These are phyloP conservation scores for Colistium nudipinnis DNA, from an alignment of 2,113 vertebrate species.

Conservation along the genomic window DNA sequence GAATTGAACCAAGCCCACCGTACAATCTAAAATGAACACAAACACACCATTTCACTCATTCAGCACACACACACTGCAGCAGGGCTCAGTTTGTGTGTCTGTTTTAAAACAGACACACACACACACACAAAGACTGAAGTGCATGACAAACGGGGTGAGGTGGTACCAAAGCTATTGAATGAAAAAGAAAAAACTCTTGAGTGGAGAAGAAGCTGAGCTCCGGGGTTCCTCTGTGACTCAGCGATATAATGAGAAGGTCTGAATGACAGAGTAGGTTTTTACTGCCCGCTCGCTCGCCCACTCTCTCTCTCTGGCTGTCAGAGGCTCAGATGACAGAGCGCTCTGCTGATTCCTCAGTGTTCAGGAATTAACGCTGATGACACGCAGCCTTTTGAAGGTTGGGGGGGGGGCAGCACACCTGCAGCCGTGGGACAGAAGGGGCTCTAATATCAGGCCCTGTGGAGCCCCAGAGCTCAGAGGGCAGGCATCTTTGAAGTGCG, in stretches of 20 bases:
- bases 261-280: slow-evolving; percentile 64
- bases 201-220: slow-evolving; percentile 65
- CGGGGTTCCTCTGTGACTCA: slow-evolving; percentile 66
- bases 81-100: too few species aligned
- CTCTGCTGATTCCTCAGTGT: slow-evolving; percentile 75
- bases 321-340: slow-evolving; percentile 69
- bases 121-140: background rate
- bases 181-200: too few species aligned
- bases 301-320: slow-evolving; percentile 20
- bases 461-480: slow-evolving; percentile 24
- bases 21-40: too few species aligned
- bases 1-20: too few species aligned
- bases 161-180: slow-evolving; percentile 22
- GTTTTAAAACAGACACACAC: background rate
- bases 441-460: slow-evolving; percentile 42
- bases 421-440: slow-evolving; percentile 49
- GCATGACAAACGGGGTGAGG: background rate
- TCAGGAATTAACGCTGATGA: slow-evolving; percentile 72
- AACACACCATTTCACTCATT: too few species aligned
- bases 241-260: slow-evolving; percentile 71
- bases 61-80: background rate
- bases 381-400: slow-evolving; percentile 68
- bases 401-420: slow-evolving; percentile 51
- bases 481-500: slow-evolving; percentile 47
- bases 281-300: slow-evolving; percentile 47